Evolutionary conservation across 2,113 vertebrate species (phyloP).

Genomic region (Sarotherodon lohbergeri): DNA sequence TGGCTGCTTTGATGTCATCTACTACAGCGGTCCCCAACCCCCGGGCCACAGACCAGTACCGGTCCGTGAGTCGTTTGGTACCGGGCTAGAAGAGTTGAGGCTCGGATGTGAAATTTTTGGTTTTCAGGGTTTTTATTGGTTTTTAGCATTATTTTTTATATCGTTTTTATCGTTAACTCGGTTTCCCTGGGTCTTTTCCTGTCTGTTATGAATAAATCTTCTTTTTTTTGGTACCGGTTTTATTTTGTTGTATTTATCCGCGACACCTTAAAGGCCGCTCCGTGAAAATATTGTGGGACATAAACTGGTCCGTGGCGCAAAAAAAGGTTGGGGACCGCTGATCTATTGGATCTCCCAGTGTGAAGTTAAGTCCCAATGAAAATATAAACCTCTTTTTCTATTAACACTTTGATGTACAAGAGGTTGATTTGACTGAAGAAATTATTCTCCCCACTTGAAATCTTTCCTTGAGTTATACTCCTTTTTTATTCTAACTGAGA

Average conservation of each 20-base stretch:
- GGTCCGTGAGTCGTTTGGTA: neutral
- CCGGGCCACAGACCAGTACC: neutral
- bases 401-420: neutral
- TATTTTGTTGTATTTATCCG: neutral
- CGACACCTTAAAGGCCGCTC: neutral
- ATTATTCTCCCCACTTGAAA: neutral
- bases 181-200: neutral
- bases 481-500: neutral
- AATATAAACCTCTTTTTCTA: neutral
- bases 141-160: neutral
- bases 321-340: neutral
- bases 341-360: neutral
- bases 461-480: neutral
- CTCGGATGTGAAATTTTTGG: neutral
- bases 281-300: neutral
- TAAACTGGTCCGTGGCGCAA: neutral
- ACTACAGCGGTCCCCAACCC: neutral
- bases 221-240: neutral
- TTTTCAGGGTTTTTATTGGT: neutral
- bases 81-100: neutral
- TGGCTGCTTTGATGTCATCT: neutral
- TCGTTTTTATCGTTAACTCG: fast-evolving
- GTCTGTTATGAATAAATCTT: neutral
- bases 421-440: neutral
- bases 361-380: neutral